phyloP scores from a whole-genome alignment of 2,888 invertebrate genomes.

The Diaperis boleti region DNA sequence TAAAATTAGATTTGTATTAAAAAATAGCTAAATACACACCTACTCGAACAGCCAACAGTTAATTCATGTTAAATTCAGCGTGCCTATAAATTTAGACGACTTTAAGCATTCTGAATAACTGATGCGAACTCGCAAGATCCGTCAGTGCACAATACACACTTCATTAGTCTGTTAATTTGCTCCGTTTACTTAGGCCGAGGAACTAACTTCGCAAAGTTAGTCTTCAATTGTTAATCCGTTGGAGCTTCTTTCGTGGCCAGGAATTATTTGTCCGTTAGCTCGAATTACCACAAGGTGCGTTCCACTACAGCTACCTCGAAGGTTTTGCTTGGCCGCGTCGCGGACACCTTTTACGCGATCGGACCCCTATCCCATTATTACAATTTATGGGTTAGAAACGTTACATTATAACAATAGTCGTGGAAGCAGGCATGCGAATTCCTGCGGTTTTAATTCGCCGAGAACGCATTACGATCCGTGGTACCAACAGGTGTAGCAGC shows the following conservation, averaged over 20 bases:
- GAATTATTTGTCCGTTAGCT: background rate
- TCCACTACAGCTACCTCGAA: constrained; percentile 2
- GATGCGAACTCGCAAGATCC: background rate
- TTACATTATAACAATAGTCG: too few relatives aligned
- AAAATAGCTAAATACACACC: too few relatives aligned
- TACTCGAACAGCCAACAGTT: too few relatives aligned
- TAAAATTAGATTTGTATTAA: too few relatives aligned
- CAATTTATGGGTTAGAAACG: too few relatives aligned
- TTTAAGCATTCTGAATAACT: too few relatives aligned
- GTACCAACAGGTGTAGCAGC: background rate
- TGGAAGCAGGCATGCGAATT: too few relatives aligned
- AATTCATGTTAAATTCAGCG: too few relatives aligned
- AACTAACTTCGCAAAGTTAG: background rate
- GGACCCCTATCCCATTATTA: background rate
- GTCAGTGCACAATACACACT: background rate
- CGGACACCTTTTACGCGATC: background rate
- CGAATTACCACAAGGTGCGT: background rate
- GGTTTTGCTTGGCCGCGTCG: constrained; percentile 31
- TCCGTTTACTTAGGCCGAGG: background rate
- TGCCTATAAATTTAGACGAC: too few relatives aligned
- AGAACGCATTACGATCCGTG: too few relatives aligned
- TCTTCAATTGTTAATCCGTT: background rate
- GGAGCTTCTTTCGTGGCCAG: background rate
- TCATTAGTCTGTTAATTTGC: background rate
- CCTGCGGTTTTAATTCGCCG: too few relatives aligned